A percentile compares a stretch with the other conserved stretches of the same genome.
phyloP scores from a whole-genome alignment of 2,113 vertebrate species.

The Euleptes europaea region DNA sequence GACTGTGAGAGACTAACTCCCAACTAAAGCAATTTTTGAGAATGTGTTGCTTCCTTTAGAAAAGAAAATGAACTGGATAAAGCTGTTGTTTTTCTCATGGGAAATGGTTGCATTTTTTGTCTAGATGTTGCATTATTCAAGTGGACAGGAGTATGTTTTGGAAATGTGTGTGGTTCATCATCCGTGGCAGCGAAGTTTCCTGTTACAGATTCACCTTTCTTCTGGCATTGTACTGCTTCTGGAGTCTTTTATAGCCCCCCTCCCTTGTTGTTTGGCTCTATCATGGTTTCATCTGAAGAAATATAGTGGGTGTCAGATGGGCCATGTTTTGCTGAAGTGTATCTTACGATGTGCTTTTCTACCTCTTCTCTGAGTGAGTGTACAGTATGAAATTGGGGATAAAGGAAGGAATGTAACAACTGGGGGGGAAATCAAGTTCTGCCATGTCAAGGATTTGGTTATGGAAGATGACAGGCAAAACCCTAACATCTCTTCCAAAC shows the following conservation, averaged over 20 bases:
- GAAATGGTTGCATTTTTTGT: neutral
- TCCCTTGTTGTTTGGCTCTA: conserved; percentile 5
- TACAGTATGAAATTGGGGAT: conserved; percentile 1
- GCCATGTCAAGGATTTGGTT: conserved; percentile 1
- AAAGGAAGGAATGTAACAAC: neutral
- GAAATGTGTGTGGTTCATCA: neutral
- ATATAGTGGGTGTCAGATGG: neutral
- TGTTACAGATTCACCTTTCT: conserved; percentile 14
- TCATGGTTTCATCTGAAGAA: accelerated
- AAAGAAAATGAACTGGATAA: conserved; percentile 50
- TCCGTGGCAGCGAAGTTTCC: conserved; percentile 11
- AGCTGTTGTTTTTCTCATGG: conserved; percentile 26
- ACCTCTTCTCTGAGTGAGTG: neutral
- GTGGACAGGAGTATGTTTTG: neutral
- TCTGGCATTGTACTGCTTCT: neutral
- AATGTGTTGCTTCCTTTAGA: neutral
- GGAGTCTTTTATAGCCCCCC: neutral
- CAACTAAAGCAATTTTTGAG: neutral
- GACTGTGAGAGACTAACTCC: too few relatives aligned
- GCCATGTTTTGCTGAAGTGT: neutral
- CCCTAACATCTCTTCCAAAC: conserved; percentile 16
- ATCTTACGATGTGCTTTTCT: neutral
- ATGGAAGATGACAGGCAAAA: conserved; percentile 26
- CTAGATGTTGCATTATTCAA: accelerated
- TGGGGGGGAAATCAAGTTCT: neutral